Evolutionary conservation across 2,888 invertebrate species (phyloP).

Genomic region (Drepanosiphum platanoidis): DNA sequence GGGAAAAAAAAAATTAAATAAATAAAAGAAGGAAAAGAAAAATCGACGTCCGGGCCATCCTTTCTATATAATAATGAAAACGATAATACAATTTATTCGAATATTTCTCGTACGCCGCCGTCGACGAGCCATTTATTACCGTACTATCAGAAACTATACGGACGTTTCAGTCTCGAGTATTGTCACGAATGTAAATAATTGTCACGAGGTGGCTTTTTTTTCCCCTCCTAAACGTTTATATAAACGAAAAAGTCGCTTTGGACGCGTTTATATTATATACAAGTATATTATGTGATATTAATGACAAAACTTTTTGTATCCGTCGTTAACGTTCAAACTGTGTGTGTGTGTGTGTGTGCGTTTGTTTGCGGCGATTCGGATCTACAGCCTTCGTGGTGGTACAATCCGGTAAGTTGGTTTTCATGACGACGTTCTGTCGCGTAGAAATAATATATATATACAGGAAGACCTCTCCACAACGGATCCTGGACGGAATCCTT

Average conservation of each 20-base stretch:
- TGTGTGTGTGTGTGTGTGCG: not conserved
- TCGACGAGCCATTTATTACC: not conserved
- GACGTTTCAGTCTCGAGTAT: not conserved
- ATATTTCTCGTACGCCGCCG: too few species aligned
- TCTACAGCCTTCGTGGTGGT: constrained; percentile 88
- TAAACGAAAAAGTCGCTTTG: not conserved
- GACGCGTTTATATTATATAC: not conserved
- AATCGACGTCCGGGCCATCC: too few species aligned
- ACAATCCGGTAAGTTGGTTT: constrained; percentile 84
- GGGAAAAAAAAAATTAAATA: too few species aligned
- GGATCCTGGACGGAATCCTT: too few species aligned
- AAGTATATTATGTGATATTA: too few species aligned
- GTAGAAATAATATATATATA: too few species aligned
- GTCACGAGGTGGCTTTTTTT: not conserved
- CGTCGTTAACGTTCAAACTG: not conserved
- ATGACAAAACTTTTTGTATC: not conserved
- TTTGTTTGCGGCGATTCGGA: constrained; percentile 28
- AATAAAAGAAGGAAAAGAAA: too few species aligned
- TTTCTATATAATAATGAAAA: too few species aligned
- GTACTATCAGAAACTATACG: not conserved
- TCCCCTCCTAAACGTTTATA: too few species aligned
- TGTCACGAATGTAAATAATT: not conserved
- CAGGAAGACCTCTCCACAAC: too few species aligned
- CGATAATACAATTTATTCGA: too few species aligned
- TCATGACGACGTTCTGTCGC: constrained; percentile 39